Evolutionary conservation across 2,113 vertebrate genomes (phyloP).

Genomic region (Salminus brasiliensis): DNA sequence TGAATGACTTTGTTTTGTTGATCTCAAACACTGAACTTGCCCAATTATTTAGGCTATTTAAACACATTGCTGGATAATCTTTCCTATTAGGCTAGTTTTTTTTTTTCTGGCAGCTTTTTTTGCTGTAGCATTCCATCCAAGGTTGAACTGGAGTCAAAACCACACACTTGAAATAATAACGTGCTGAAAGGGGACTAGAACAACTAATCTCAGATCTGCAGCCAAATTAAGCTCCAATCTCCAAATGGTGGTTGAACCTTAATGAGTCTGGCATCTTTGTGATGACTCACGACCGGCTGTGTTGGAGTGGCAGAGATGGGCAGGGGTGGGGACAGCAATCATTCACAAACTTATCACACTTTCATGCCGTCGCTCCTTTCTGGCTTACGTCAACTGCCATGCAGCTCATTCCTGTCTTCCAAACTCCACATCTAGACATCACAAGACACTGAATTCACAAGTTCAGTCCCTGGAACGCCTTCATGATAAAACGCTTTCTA

Average conservation of each 20-base stretch:
- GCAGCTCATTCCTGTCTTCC: not conserved
- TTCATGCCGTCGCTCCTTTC: not conserved
- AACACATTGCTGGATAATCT: not conserved
- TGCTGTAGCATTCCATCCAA: not conserved
- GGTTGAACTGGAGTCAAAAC: not conserved
- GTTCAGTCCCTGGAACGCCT: not conserved
- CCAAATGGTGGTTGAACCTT: not conserved
- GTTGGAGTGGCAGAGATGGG: not conserved
- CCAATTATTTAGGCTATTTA: not conserved
- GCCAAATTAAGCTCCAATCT: not conserved
- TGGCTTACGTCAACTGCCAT: slow-evolving; percentile 16
- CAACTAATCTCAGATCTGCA: not conserved
- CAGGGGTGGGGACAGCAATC: not conserved
- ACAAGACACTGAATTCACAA: not conserved
- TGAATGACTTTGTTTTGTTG: too few relatives aligned
- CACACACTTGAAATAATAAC: not conserved
- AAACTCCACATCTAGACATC: not conserved
- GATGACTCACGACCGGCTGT: not conserved
- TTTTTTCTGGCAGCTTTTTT: not conserved
- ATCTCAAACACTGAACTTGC: too few relatives aligned
- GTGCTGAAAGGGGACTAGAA: not conserved
- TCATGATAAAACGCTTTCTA: not conserved
- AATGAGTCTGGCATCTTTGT: not conserved
- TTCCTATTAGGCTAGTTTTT: not conserved
- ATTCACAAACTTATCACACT: slow-evolving; percentile 15